Conservation (phyloP, 2,888 invertebrate species). For the Syrphus vitripennis region DNA sequence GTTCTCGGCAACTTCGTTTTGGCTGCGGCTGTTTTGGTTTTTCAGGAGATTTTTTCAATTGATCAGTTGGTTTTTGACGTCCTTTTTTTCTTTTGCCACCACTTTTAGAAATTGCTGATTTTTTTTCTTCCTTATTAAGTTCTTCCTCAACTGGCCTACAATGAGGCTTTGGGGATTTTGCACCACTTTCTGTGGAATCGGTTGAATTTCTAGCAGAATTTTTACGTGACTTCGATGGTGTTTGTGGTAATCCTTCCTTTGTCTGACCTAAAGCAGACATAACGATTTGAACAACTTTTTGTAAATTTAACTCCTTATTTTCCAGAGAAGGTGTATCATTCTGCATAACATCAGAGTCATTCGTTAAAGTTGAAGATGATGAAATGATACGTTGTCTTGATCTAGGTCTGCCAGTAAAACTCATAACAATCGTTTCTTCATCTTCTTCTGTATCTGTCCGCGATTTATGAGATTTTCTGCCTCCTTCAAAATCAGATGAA, state of each 20-base stretch:
- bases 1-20: slow-evolving; percentile 39
- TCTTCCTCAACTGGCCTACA: neutral
- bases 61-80: neutral
- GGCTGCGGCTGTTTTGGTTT: neutral
- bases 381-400: neutral
- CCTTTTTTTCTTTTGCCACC: neutral
- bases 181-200: neutral
- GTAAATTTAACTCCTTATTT: neutral
- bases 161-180: neutral
- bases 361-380: slow-evolving; percentile 16
- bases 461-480: neutral
- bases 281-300: slow-evolving; percentile 39
- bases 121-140: neutral
- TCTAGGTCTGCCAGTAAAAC: neutral
- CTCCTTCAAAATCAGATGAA: slow-evolving; percentile 7
- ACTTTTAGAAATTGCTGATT: neutral
- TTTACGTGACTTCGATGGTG: neutral
- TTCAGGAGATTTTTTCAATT: neutral
- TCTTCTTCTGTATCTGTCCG: neutral
- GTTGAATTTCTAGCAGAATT: slow-evolving; percentile 12
- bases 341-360: neutral
- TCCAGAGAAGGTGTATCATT: neutral
- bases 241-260: neutral
- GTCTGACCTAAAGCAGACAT: slow-evolving; percentile 15
- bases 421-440: neutral